phyloP scores from a whole-genome alignment of 2,113 vertebrate genomes.

The Ondatra zibethicus region DNA sequence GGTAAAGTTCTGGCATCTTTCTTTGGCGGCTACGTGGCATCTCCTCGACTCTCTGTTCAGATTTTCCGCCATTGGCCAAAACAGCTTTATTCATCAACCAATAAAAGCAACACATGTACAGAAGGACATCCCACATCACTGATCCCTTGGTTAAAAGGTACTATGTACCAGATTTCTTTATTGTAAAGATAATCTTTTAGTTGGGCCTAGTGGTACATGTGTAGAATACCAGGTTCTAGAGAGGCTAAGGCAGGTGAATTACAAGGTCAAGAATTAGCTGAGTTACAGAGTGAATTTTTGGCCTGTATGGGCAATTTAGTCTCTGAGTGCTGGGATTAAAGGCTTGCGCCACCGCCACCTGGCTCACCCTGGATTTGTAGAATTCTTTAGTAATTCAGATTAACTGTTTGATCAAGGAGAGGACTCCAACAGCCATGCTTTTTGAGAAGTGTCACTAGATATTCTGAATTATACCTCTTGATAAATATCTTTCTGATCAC shows the following conservation, averaged over 20 bases:
- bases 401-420: neutral
- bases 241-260: neutral
- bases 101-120: no score
- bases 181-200: neutral
- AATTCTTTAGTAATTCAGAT: slow-evolving; percentile 30
- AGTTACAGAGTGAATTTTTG: neutral
- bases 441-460: slow-evolving; percentile 20
- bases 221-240: neutral
- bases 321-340: neutral
- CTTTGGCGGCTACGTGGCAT: no score
- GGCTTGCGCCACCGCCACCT: no score
- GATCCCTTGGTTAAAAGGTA: neutral
- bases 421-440: neutral
- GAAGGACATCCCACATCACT: no score
- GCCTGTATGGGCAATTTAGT: neutral
- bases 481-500: neutral
- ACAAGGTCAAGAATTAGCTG: neutral
- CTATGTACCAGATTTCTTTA: neutral
- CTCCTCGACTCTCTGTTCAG: no score
- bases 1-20: no score
- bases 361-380: neutral
- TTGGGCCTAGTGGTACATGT: neutral
- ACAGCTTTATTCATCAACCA: no score
- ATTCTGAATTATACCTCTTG: neutral
- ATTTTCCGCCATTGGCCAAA: no score